Conservation (phyloP, 2,888 invertebrate species). For the Hypsopygia costalis region DNA sequence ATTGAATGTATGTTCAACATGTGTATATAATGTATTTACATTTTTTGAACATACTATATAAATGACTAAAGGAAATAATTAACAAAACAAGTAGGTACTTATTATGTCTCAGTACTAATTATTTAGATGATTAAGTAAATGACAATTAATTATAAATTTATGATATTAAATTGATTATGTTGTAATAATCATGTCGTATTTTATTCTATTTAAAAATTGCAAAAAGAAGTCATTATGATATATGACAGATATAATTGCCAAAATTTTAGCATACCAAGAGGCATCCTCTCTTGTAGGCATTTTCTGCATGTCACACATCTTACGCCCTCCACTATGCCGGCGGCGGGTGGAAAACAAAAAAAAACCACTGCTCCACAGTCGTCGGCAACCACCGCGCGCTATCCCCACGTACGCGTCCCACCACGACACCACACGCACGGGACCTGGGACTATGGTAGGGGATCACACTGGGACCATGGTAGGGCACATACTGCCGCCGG, state of each 20-base stretch:
- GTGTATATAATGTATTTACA: not conserved
- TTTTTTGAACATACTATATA: too few species aligned
- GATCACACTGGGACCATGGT: conserved; percentile 69
- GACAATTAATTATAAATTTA: too few species aligned
- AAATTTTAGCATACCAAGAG: conserved; percentile 58
- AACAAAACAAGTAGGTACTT: too few species aligned
- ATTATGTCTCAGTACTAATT: too few species aligned
- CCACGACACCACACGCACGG: conserved; percentile 68
- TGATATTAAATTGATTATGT: too few species aligned
- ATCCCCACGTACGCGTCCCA: conserved; percentile 68
- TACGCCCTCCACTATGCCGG: conserved; percentile 35
- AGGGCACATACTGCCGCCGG: conserved; percentile 70
- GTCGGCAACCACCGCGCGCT: conserved; percentile 44
- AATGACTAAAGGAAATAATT: too few species aligned
- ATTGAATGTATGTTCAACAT: not conserved
- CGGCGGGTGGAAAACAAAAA: conserved; percentile 47
- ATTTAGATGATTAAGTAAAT: too few species aligned
- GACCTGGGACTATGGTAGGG: conserved; percentile 67
- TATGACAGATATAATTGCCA: not conserved
- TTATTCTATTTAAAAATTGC: too few species aligned
- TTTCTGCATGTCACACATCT: conserved; percentile 76
- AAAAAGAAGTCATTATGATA: too few species aligned
- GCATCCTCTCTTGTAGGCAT: conserved; percentile 67
- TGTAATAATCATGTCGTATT: too few species aligned
- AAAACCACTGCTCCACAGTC: conserved; percentile 61